Conservation (phyloP, 2,888 invertebrate genomes). For the Salpingus planirostris region DNA sequence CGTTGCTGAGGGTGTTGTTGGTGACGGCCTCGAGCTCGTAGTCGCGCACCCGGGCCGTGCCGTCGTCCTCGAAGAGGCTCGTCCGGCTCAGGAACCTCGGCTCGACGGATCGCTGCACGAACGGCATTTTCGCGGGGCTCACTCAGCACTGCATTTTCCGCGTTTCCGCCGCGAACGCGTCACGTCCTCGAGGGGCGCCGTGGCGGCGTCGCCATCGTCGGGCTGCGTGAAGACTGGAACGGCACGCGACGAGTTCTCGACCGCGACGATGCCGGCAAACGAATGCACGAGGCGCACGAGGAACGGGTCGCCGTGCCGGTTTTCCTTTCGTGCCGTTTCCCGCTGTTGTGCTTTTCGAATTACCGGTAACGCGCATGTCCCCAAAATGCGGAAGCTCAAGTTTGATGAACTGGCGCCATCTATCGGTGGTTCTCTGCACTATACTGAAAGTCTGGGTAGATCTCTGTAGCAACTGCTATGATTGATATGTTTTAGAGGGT, state of each 20-base stretch:
- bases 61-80: slow-evolving; percentile 51
- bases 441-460: too few relatives aligned
- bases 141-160: slow-evolving; percentile 10
- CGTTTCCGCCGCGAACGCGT: slow-evolving; percentile 22
- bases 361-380: slow-evolving; percentile 4
- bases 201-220: too few relatives aligned
- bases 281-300: slow-evolving; percentile 10
- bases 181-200: too few relatives aligned
- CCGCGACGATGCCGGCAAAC: slow-evolving; percentile 10
- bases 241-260: slow-evolving; percentile 4
- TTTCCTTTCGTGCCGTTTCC: slow-evolving; percentile 10
- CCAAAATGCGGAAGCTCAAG: not conserved
- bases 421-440: too few relatives aligned
- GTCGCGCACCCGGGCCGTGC: slow-evolving; percentile 52
- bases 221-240: too few relatives aligned
- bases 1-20: slow-evolving; percentile 78
- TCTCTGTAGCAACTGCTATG: too few relatives aligned
- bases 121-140: slow-evolving; percentile 62
- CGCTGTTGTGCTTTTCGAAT: slow-evolving; percentile 11
- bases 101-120: slow-evolving; percentile 75
- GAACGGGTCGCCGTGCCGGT: too few relatives aligned
- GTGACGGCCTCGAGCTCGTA: slow-evolving; percentile 79
- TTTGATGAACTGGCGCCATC: too few relatives aligned
- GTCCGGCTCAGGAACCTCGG: slow-evolving; percentile 71
- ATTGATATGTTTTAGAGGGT: too few relatives aligned